phyloP scores from a whole-genome alignment of 2,797 vertebrate species.

The Apogon hyalosoma region DNA sequence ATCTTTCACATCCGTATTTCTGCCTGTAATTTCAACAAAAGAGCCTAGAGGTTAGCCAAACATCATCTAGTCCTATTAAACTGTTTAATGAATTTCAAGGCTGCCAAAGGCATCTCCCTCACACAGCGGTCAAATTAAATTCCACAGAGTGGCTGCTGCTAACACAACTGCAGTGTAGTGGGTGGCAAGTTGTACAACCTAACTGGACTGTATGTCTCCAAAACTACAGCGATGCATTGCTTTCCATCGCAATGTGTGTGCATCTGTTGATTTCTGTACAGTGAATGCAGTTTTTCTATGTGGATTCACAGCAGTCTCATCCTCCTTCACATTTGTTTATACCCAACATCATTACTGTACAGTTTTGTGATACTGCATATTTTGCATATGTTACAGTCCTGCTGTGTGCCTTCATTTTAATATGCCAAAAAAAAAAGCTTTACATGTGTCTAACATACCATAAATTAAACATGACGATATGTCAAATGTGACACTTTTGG shows the following conservation, averaged over 20 bases:
- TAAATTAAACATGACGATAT: background rate
- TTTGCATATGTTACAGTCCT: background rate
- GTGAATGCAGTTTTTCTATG: background rate
- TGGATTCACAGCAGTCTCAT: background rate
- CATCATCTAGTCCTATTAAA: conserved; percentile 29
- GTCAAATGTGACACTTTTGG: conserved; percentile 8
- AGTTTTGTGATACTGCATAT: background rate
- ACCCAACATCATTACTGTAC: background rate
- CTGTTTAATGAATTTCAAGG: conserved; percentile 42
- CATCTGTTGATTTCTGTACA: too few relatives aligned
- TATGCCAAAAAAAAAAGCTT: too few relatives aligned
- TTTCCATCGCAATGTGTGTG: too few relatives aligned
- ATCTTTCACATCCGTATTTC: conserved; percentile 3
- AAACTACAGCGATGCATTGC: background rate
- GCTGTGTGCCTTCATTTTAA: background rate
- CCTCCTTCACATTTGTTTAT: background rate
- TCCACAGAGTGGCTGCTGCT: conserved; percentile 36
- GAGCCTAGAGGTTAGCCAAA: conserved; percentile 41
- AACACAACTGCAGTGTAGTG: conserved; percentile 38
- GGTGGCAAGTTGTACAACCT: conserved; percentile 7
- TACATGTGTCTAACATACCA: background rate
- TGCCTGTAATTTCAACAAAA: conserved; percentile 24
- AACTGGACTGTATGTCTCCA: background rate
- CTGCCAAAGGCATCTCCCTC: conserved; percentile 41
- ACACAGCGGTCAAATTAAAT: conserved; percentile 52